Evolutionary conservation across 2,888 invertebrate species (phyloP).

Genomic region (Neoitamus cyanurus): DNA sequence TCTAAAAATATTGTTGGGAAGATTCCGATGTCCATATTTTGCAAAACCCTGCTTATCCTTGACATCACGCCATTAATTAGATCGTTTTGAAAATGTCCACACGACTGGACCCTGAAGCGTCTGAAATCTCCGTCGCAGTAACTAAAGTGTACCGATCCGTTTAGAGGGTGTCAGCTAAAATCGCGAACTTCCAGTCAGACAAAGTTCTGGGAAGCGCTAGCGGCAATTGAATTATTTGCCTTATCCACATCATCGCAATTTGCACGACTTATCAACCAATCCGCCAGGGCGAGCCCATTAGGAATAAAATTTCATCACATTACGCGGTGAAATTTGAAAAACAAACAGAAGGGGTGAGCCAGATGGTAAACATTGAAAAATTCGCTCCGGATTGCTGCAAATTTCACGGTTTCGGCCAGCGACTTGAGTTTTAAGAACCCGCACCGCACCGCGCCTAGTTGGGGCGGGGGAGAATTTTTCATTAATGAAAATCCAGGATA

Average conservation of each 20-base stretch:
- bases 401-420: slow-evolving; percentile 13
- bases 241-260: background rate
- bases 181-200: background rate
- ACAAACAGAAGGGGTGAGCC: slow-evolving; percentile 28
- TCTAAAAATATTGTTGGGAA: background rate
- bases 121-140: background rate
- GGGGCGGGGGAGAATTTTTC: slow-evolving; percentile 15
- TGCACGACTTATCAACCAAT: background rate
- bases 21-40: background rate
- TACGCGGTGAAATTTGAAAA: slow-evolving; percentile 15
- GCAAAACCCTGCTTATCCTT: background rate
- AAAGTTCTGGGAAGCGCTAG: background rate
- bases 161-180: slow-evolving; percentile 3
- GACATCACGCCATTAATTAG: background rate
- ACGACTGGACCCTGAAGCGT: background rate
- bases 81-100: background rate
- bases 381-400: slow-evolving; percentile 12
- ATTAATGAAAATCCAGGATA: slow-evolving; percentile 48
- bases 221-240: background rate
- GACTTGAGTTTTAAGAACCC: background rate
- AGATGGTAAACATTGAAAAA: slow-evolving; percentile 9
- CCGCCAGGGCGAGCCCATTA: background rate
- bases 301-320: slow-evolving; percentile 36
- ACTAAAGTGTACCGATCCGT: background rate
- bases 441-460: background rate